phyloP scores from a whole-genome alignment of 1,140 invertebrate species.

The Bilobella aurantiaca region DNA sequence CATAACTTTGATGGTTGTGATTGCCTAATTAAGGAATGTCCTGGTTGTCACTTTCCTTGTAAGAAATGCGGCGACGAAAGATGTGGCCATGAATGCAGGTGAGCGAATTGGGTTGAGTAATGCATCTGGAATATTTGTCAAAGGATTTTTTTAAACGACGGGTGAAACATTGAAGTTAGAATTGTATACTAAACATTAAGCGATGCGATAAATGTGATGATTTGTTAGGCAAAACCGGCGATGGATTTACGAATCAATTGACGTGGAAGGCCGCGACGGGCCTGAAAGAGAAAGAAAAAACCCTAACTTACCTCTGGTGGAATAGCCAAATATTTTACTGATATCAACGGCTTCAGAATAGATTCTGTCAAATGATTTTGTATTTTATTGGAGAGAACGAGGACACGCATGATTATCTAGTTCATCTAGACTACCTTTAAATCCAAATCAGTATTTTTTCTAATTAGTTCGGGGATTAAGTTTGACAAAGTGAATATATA shows the following conservation, averaged over 20 bases:
- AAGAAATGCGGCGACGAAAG: slow-evolving; percentile 16
- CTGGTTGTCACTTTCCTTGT: slow-evolving; percentile 31
- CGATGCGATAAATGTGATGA: background rate
- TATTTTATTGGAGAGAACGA: no score
- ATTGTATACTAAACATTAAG: background rate
- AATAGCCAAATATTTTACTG: no score
- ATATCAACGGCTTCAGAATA: no score
- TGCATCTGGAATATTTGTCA: background rate
- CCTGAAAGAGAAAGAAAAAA: no score
- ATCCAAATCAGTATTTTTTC: no score
- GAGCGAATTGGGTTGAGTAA: background rate
- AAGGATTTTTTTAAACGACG: background rate
- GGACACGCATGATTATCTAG: no score
- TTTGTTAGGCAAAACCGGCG: slow-evolving; percentile 10
- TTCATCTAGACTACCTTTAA: no score
- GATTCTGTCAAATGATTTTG: no score
- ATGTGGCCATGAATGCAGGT: slow-evolving; percentile 30
- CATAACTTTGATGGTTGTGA: slow-evolving; percentile 24
- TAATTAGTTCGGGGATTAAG: no score
- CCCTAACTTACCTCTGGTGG: no score
- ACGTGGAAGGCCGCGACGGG: slow-evolving; percentile 22
- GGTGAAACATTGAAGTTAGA: background rate
- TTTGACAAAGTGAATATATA: no score
- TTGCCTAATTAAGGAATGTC: slow-evolving; percentile 21
- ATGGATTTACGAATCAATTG: slow-evolving; percentile 24